Conservation (phyloP, 2,797 vertebrate genomes). For the Tinamus major region DNA sequence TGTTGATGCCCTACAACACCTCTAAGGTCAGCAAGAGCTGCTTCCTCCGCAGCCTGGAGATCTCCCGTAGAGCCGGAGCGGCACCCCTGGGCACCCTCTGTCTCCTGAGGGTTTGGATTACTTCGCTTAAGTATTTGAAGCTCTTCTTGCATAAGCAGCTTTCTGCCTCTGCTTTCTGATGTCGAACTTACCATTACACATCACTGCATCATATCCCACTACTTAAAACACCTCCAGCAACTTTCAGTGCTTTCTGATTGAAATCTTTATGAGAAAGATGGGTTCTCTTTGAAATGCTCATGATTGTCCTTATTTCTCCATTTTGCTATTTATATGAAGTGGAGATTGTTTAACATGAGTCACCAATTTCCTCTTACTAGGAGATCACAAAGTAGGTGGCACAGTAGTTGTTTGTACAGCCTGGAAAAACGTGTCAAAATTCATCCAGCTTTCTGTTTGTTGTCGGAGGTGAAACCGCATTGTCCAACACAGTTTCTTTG, state of each 20-base stretch:
- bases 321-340: constrained; percentile 4
- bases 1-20: not conserved
- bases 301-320: not conserved
- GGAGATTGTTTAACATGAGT: not conserved
- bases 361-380: not conserved
- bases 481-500: not conserved
- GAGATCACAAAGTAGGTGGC: not conserved
- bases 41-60: not conserved
- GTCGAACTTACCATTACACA: not conserved
- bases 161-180: not conserved
- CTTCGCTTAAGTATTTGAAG: not conserved
- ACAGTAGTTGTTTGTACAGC: not conserved
- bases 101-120: not conserved
- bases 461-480: not conserved
- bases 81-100: not conserved
- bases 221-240: not conserved
- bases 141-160: not conserved
- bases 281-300: not conserved
- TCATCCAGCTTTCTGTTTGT: not conserved
- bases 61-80: not conserved
- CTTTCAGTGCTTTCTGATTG: not conserved
- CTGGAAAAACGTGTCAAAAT: not conserved
- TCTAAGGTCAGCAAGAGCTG: not conserved
- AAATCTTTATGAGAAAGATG: not conserved
- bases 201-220: not conserved